Evolutionary conservation across 2,888 invertebrate species (phyloP).

Genomic region (Auanema freiburgensis): DNA sequence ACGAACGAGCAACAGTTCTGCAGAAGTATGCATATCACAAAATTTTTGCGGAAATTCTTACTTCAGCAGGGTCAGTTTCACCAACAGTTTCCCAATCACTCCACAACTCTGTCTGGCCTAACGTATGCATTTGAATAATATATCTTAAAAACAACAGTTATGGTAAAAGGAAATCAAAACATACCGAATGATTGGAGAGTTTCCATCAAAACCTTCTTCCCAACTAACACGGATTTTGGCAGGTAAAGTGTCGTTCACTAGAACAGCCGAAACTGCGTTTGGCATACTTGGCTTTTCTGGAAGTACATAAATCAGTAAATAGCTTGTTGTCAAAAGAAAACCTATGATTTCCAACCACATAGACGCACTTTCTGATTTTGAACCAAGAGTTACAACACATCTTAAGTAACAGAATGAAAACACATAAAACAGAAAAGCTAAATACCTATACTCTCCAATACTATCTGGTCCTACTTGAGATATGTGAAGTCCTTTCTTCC

Average conservation of each 20-base stretch:
- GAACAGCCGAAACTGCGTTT: constrained; percentile 80
- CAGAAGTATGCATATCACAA: neutral
- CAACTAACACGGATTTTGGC: constrained; percentile 69
- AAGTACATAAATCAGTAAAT: constrained; percentile 31
- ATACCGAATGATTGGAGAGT: constrained; percentile 77
- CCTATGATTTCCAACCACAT: constrained; percentile 77
- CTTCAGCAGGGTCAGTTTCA: constrained; percentile 72
- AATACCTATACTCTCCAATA: constrained; percentile 88
- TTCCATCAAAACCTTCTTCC: constrained; percentile 88
- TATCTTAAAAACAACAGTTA: constrained; percentile 73
- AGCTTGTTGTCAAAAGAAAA: constrained; percentile 32
- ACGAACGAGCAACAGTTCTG: constrained; percentile 42
- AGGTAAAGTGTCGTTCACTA: constrained; percentile 76
- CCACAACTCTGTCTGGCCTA: constrained; percentile 70
- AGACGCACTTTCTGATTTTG: constrained; percentile 83
- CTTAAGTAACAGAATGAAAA: constrained; percentile 1
- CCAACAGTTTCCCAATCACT: constrained; percentile 70
- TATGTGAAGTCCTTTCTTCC: constrained; percentile 42
- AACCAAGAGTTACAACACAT: constrained; percentile 81
- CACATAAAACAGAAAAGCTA: neutral
- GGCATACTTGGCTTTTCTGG: constrained; percentile 89
- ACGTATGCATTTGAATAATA: constrained; percentile 85
- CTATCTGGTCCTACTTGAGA: constrained; percentile 72
- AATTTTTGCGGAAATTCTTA: neutral
- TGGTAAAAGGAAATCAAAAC: neutral